Evolutionary conservation across 1,140 invertebrate species (phyloP).

Genomic region (Formica selysi): DNA sequence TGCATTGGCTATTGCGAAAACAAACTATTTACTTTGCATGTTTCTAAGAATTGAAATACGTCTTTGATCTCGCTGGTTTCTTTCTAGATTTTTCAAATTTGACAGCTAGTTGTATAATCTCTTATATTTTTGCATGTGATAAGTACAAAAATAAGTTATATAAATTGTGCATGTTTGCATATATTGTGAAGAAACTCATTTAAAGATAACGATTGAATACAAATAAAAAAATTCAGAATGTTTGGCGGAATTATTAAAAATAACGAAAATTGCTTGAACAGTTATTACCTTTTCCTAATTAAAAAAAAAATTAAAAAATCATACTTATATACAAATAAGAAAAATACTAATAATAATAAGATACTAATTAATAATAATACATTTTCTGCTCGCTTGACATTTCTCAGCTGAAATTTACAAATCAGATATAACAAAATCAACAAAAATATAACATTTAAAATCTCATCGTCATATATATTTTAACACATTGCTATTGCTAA

Average conservation of each 20-base stretch:
- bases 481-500: conserved; percentile 22
- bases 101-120: background rate
- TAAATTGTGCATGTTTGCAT: conserved; percentile 1
- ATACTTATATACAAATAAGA: background rate
- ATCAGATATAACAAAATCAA: background rate
- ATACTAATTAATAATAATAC: background rate
- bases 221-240: background rate
- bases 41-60: conserved; percentile 19
- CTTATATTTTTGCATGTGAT: background rate
- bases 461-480: background rate
- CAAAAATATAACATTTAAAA: background rate
- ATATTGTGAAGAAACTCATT: background rate
- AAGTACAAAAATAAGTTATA: background rate
- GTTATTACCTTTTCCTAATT: conserved; percentile 3
- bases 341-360: background rate
- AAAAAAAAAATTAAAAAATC: conserved; percentile 12
- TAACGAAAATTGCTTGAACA: background rate
- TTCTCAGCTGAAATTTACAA: background rate
- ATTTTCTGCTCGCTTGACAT: conserved; percentile 7
- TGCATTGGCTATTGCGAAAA: background rate
- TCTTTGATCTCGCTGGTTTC: background rate
- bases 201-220: background rate
- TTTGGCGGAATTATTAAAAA: background rate
- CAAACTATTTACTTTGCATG: background rate
- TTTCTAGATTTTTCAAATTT: background rate